Conservation (phyloP, 2,113 vertebrate genomes). For the Halichoeres trimaculatus region DNA sequence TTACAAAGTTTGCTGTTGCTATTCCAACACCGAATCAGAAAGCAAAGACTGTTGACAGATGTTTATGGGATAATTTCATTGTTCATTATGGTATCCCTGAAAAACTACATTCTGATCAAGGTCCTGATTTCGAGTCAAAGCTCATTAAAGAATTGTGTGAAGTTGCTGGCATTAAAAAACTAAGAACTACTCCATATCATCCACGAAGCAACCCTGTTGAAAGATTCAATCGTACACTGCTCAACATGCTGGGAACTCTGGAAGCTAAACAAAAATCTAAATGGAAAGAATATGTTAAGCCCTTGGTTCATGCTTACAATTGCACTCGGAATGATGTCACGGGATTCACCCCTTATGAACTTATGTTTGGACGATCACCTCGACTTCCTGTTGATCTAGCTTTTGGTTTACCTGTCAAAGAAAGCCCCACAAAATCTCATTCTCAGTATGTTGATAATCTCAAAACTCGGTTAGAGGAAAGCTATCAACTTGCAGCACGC, state of each 20-base stretch:
- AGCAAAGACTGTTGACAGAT: background rate
- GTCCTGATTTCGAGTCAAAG: background rate
- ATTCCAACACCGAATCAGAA: conserved; percentile 20
- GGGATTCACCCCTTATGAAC: background rate
- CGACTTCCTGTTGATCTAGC: background rate
- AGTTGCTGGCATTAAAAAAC: background rate
- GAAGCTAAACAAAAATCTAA: background rate
- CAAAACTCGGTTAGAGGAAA: background rate
- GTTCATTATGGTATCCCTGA: background rate
- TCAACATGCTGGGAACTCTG: background rate
- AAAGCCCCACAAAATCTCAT: background rate
- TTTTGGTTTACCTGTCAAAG: background rate
- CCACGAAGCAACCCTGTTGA: background rate
- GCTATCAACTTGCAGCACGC: background rate
- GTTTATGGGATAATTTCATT: background rate
- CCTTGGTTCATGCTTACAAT: background rate
- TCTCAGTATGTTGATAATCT: background rate
- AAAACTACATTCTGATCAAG: background rate
- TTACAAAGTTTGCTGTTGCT: conserved; percentile 12
- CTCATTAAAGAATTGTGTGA: background rate
- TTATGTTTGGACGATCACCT: background rate
- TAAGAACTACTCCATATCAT: background rate
- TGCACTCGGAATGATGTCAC: background rate
- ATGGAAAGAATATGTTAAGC: background rate
- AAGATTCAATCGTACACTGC: background rate